Evolutionary conservation across 2,797 vertebrate species (phyloP).

Genomic region (Myotis vivesi): DNA sequence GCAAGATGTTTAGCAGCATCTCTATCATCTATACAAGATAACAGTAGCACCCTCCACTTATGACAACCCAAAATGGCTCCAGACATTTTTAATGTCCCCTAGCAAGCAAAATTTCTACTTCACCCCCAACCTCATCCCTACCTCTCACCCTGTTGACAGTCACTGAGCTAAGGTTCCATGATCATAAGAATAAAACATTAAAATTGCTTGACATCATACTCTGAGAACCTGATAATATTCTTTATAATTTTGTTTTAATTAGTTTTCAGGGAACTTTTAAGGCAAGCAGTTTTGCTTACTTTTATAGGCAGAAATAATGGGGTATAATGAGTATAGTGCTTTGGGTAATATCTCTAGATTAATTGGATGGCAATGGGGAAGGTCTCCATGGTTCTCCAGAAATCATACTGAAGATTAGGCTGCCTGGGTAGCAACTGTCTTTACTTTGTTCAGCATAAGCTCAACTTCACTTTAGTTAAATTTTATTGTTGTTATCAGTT

Average conservation of each 20-base stretch:
- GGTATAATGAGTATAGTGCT: not conserved
- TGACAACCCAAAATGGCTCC: not conserved
- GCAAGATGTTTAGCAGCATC: not conserved
- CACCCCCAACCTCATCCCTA: accelerated
- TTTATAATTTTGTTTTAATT: not conserved
- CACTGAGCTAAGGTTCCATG: not conserved
- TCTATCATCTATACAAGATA: not conserved
- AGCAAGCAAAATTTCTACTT: not conserved
- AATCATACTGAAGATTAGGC: not conserved
- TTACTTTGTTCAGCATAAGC: not conserved
- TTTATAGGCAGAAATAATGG: not conserved
- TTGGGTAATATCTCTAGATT: not conserved
- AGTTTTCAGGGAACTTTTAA: constrained; percentile 11
- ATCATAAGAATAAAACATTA: not conserved
- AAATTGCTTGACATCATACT: not conserved
- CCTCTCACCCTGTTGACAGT: not conserved
- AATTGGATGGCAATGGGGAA: not conserved
- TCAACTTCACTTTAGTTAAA: not conserved
- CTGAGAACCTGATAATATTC: not conserved
- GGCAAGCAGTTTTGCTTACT: not conserved
- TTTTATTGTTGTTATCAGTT: not conserved
- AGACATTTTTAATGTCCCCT: not conserved
- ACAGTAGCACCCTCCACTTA: not conserved
- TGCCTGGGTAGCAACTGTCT: not conserved
- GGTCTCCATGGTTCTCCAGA: not conserved